Base-by-base conservation (phyloP, 2,113 vertebrate genomes). In the Ifrita kowaldi region DNA sequence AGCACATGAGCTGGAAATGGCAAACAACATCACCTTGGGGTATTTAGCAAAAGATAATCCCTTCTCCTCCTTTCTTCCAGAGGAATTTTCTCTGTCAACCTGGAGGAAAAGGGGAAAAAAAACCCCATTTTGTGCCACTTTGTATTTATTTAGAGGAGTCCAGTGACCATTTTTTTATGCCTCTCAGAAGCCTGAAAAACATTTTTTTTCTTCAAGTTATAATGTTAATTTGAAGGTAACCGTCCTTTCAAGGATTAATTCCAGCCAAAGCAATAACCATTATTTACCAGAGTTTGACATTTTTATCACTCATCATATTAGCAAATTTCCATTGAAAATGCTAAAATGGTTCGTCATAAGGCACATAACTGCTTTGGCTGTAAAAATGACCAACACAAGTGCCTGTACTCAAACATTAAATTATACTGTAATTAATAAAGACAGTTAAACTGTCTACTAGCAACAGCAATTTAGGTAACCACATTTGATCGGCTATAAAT, bases 401-500 rank as follows among this genome's bases (percentile, higher is more conserved):
- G 96, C 97, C 94, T 93, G 98, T 97, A 98, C 98, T 98, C 98
- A 97, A 97, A 98, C 98, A 98, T 99, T 99, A 99, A 99, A 99
- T 99, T 98, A 99, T 98, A 97, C 98, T 97, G 96, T 99, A 98
- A 99, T 99, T 99, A 99, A 99, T 99, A 99, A 98, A 98, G 99
- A 99, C 99, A 98, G 98, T 99, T 99, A 99, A 99, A 99, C 98
- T 99, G 99, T 99, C 99, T 98, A 98, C 98, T 98, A 98, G 98
- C 98, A 99, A 99, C 98, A 99, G 99, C 99, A 99, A 99, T 99
- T 99, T 99, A 99, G 98, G 98, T 99, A 99, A 99, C 99, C 98
- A 98, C 99, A 98, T 99, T 98, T 99, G 99, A 99, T 99, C 98
- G 97, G 98, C 99, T 98, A 99, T 99, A 99, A 99, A 99, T 99